Base-by-base conservation (phyloP, 2,888 invertebrate species). In the Euspilapteryx auroguttella region DNA sequence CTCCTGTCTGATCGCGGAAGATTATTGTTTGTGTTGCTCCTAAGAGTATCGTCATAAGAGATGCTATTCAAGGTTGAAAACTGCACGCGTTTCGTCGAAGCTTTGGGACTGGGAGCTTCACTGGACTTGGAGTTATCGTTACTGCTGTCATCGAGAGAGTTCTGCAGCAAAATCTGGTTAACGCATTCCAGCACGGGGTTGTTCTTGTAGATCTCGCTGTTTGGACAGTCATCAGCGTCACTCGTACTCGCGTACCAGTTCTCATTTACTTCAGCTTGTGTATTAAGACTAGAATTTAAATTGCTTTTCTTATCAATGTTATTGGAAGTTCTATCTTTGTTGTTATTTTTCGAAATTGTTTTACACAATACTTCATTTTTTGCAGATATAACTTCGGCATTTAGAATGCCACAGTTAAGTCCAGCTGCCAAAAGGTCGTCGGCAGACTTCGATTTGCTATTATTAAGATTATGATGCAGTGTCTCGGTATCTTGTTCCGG, bases 131-230 rank as follows among this genome's bases (percentile, higher is more conserved):
- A 69, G 40, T 63, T 68, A 35, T 75, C 75, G 39, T 69, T 71
- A 35, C 71, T 73, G 39, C 75, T 78, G 33, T 77, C 82, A 35
- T 82, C 82, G 52, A 82, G 69, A 12, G 81, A 81, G 50, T 90
- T 89, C 42, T 89, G 86, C 15, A 91, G 59, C 21, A 91, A 63
- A 41, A 91, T 91, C 61, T 87, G 90, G 65, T 90, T 90, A 37
- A 91, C 89, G 48, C 90, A 90, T 56, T 91, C 90, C 27, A 91
- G 59, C 5, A 91, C 90, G 1, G 90, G 90, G 61, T 90, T 91
- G 39, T 89, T 88, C 52, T 85, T 82, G 39, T 86, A 85, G 39
- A 84, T 81, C 48, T 83, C 83, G 46, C 80, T 79, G 12, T 82
- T 80, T 31, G 83, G 82, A 35, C 83, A 81, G 38, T 87, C 87